Conservation (phyloP, 2,888 invertebrate genomes). For the Chydorus sphaericus region DNA sequence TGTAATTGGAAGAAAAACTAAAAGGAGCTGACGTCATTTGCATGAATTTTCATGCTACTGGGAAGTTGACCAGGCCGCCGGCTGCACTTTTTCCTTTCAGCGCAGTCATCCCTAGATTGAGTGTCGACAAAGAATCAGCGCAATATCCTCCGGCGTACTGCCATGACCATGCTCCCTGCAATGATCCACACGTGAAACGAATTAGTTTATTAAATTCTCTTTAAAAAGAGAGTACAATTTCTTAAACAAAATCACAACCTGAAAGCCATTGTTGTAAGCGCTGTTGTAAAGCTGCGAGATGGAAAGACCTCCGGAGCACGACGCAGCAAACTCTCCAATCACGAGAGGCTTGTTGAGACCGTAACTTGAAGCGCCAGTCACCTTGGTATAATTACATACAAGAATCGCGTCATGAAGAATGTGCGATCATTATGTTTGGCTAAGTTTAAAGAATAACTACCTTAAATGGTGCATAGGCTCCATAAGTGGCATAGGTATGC, state of each 20-base stretch:
- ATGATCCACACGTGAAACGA: not conserved
- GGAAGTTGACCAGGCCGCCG: conserved; percentile 6
- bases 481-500: conserved; percentile 23
- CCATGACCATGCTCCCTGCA: conserved; percentile 21
- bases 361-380: conserved; percentile 17
- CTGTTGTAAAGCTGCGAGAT: conserved; percentile 19
- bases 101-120: conserved; percentile 19
- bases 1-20: too few species aligned
- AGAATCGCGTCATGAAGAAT: not conserved
- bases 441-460: conserved; percentile 10
- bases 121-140: conserved; percentile 19
- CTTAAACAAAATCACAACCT: not conserved
- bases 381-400: conserved; percentile 6
- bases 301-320: conserved; percentile 19
- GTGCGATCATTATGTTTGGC: not conserved
- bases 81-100: conserved; percentile 7
- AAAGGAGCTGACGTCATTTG: too few species aligned
- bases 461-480: conserved; percentile 21
- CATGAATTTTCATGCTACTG: not conserved
- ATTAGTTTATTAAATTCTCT: not conserved
- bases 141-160: conserved; percentile 22
- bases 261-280: conserved; percentile 20
- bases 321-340: conserved; percentile 23
- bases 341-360: conserved; percentile 22
- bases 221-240: not conserved